Base-by-base conservation (phyloP, 2,888 invertebrate genomes). In the Drosophila lutescens region DNA sequence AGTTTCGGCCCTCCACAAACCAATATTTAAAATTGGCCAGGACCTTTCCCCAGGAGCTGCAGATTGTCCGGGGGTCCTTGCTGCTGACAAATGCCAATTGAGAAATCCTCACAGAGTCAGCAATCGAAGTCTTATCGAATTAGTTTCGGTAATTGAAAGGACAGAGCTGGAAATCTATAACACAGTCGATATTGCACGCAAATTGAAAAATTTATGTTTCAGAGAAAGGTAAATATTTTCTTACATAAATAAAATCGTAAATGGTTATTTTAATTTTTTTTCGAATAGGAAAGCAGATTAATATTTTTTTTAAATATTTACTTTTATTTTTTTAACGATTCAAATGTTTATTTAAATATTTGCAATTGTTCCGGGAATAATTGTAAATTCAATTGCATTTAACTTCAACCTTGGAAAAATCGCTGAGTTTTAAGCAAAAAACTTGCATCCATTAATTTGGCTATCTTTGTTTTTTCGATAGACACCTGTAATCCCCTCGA, bases 21-120 rank as follows among this genome's bases (percentile, higher is more conserved):
- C 74, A 51, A 66, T 68, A 76, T 71, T 80, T 86, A 69, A 83
- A 86, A 76, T 74, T 74, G 77, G 78, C 71, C 15, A 44, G 30
- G 30, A 49, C 62, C 51, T 40, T 41, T 40, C 41, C 10, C 46
- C 34, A 30, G 13, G 43, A 17, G 9, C 38, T n/a, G n/a, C 8
- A 38, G 38, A 38, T 6, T 38, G 17, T 10, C 9, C 17, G 9
- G 17, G n/a, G 23, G 30, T 55, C 57, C 63, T 13, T n/a, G 46
- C 66, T 50, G 65, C 67, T 54, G 67, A 66, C 65, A 26, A 61
- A 78, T 83, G 81, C 66, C 86, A 80, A 80, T 81, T 81, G 86
- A 83, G 80, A 80, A 69, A 82, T 72, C 75, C 46, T 50, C 50
- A 68, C 50, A 40, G 49, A 46, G 50, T 62, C 67, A 66, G 54